Evolutionary conservation across 2,888 invertebrate species (phyloP).

Genomic region (Parelbella ahira): DNA sequence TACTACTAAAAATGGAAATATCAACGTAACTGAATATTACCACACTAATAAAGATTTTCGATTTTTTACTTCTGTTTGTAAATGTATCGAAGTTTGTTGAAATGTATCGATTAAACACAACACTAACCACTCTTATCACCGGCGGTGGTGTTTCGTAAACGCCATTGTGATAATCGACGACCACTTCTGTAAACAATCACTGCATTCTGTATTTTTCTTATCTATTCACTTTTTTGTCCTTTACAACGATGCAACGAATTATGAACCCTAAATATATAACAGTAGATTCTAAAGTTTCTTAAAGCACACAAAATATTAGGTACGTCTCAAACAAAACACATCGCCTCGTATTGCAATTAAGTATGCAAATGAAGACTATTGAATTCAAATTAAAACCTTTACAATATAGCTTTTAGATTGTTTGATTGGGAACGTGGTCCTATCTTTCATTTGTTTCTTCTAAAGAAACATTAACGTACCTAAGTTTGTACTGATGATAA

Average conservation of each 20-base stretch:
- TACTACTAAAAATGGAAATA: too few relatives aligned
- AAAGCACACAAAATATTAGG: too few relatives aligned
- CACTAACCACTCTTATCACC: too few relatives aligned
- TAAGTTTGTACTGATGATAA: constrained; percentile 13
- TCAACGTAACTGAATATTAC: too few relatives aligned
- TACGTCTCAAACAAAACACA: constrained; percentile 15
- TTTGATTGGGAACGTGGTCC: constrained; percentile 7
- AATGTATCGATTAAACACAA: too few relatives aligned
- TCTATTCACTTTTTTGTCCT: constrained; percentile 18
- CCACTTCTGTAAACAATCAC: constrained; percentile 39
- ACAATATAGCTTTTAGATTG: constrained; percentile 15
- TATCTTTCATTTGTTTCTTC: constrained; percentile 19
- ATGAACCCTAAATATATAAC: too few relatives aligned
- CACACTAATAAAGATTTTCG: too few relatives aligned
- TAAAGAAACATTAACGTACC: constrained; percentile 28
- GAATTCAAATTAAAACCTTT: constrained; percentile 22
- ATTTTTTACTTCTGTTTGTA: too few relatives aligned
- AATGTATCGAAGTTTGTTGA: too few relatives aligned
- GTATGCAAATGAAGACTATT: constrained; percentile 24
- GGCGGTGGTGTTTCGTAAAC: constrained; percentile 39
- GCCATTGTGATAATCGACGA: constrained; percentile 40
- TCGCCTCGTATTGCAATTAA: constrained; percentile 19
- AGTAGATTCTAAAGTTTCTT: too few relatives aligned
- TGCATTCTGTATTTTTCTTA: constrained; percentile 29
- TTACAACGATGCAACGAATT: not conserved